These are phyloP conservation scores for Empis livida DNA, from an alignment of 2,888 invertebrate genomes.

Conservation along the genomic window DNA sequence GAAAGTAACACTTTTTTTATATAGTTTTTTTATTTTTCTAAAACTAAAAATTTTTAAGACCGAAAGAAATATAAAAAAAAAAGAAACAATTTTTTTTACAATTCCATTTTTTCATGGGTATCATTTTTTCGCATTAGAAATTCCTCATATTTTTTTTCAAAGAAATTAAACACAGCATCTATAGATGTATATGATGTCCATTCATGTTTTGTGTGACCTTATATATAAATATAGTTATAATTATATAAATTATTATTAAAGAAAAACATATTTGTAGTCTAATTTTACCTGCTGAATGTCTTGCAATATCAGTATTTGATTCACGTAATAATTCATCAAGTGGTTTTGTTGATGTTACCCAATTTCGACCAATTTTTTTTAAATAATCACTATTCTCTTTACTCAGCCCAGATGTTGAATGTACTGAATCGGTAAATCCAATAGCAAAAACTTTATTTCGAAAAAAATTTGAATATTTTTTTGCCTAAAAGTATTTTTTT, in stretches of 20 bases:
- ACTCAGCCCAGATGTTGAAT: constrained; percentile 32
- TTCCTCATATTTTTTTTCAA: constrained; percentile 34
- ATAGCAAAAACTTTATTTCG: constrained; percentile 54
- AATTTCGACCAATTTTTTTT: constrained; percentile 40
- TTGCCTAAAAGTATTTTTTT: constrained; percentile 28
- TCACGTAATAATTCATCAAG: constrained; percentile 40
- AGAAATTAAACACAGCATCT: constrained; percentile 50
- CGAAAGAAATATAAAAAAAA: no score
- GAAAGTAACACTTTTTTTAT: no score
- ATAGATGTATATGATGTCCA: constrained; percentile 55
- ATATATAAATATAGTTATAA: constrained; percentile 17
- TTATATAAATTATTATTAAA: not conserved
- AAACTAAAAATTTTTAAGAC: no score
- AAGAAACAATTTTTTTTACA: not conserved
- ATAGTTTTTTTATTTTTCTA: no score
- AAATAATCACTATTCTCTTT: constrained; percentile 14
- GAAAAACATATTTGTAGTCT: no score
- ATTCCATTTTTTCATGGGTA: constrained; percentile 1
- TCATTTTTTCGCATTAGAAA: constrained; percentile 9
- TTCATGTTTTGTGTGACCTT: constrained; percentile 53
- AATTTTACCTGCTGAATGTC: constrained; percentile 45
- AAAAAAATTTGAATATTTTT: constrained; percentile 44
- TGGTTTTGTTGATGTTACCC: constrained; percentile 44
- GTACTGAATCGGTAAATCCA: constrained; percentile 66
- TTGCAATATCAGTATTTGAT: constrained; percentile 40